phyloP scores from a whole-genome alignment of 2,888 invertebrate genomes.

The Cephus sareptanus region DNA sequence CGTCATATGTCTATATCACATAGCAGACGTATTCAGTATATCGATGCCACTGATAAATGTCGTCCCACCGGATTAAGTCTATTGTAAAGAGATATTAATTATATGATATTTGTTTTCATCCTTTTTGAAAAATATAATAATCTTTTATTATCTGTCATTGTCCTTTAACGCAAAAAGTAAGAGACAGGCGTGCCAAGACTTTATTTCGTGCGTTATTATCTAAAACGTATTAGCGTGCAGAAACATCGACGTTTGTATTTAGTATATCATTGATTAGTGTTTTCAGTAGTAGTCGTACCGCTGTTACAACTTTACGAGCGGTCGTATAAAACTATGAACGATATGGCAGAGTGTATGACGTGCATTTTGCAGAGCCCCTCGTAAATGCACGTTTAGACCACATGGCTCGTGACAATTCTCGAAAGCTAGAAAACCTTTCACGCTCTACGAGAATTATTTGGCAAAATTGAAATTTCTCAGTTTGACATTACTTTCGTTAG shows the following conservation, averaged over 20 bases:
- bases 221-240: background rate
- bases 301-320: slow-evolving; percentile 6
- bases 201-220: background rate
- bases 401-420: slow-evolving; percentile 37
- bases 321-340: slow-evolving; percentile 6
- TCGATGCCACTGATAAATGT: background rate
- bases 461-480: background rate
- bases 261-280: background rate
- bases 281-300: background rate
- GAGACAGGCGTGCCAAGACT: background rate
- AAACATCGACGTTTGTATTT: background rate
- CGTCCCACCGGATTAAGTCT: background rate
- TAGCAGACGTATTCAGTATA: background rate
- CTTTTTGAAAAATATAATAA: background rate
- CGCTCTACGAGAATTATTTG: background rate
- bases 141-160: background rate
- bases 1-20: background rate
- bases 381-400: slow-evolving; percentile 36
- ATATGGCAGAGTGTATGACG: background rate
- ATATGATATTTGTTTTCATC: background rate
- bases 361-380: slow-evolving; percentile 13
- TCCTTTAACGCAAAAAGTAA: background rate
- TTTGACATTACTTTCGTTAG: background rate
- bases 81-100: background rate
- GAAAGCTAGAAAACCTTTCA: slow-evolving; percentile 15